A percentile compares a stretch with the other conserved stretches of the same genome.
Conservation (phyloP, 2,113 vertebrate genomes). For the Pedetes capensis region DNA sequence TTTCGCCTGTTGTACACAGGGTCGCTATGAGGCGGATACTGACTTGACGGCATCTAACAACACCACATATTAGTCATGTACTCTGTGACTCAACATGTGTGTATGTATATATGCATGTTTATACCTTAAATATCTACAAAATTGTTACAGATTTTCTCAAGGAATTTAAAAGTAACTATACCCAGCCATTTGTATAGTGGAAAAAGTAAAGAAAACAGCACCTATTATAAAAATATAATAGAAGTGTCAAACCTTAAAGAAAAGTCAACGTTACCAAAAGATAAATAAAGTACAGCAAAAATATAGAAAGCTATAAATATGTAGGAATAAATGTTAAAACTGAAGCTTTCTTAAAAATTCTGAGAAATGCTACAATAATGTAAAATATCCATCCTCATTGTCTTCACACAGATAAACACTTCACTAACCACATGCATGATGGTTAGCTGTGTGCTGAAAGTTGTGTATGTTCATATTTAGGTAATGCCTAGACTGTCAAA, state of each 20-base stretch:
- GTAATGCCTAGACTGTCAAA: background rate
- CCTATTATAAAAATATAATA: background rate
- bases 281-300: background rate
- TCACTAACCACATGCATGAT: background rate
- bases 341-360: background rate
- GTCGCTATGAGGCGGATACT: too few species aligned
- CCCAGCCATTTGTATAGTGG: background rate
- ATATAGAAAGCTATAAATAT: background rate
- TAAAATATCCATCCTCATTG: background rate
- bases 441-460: fast-evolving
- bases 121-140: background rate
- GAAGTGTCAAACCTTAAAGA: background rate
- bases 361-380: background rate
- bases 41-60: too few species aligned
- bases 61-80: background rate
- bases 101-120: background rate
- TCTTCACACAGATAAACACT: background rate
- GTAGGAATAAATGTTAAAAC: background rate
- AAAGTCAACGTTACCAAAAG: background rate
- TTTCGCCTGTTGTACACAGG: too few species aligned
- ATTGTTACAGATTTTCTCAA: background rate
- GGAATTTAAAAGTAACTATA: background rate
- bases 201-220: background rate
- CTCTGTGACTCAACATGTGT: background rate
- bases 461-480: background rate